phyloP scores from a whole-genome alignment of 2,797 vertebrate species.

The Eulemur mongoz region DNA sequence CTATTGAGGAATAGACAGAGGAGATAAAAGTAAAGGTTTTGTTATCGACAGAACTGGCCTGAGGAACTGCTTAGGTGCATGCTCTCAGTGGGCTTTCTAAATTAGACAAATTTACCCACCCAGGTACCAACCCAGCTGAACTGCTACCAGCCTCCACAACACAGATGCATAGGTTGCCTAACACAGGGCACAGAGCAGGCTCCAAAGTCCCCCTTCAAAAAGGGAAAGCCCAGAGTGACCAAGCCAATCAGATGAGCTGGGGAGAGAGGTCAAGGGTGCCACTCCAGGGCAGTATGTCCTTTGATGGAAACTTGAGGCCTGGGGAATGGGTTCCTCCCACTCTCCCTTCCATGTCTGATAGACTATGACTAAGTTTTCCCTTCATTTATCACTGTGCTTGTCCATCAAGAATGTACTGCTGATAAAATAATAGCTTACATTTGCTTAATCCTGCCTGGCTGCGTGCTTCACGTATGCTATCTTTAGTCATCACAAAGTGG shows the following conservation, averaged over 20 bases:
- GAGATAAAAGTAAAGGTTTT: not conserved
- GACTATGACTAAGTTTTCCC: not conserved
- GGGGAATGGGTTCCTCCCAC: not conserved
- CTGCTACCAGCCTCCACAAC: not conserved
- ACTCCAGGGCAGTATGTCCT: not conserved
- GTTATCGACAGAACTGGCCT: not conserved
- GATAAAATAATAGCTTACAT: slow-evolving; percentile 56
- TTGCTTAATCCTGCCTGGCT: slow-evolving; percentile 33
- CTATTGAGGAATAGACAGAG: not conserved
- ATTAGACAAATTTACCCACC: not conserved
- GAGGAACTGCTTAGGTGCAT: not conserved
- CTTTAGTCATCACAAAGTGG: slow-evolving; percentile 14
- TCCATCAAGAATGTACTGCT: slow-evolving; percentile 37
- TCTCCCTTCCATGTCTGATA: not conserved
- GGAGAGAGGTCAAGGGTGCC: not conserved
- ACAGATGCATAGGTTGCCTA: not conserved
- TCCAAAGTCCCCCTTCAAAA: not conserved
- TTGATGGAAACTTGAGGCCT: not conserved
- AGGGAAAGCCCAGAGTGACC: not conserved
- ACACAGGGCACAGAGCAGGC: not conserved
- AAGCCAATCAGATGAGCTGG: not conserved
- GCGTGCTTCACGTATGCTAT: not conserved
- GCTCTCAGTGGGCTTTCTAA: not conserved
- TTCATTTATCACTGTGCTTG: slow-evolving; percentile 50
- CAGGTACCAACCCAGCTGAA: not conserved